Evolutionary conservation across 2,888 invertebrate genomes (phyloP), one percentile per base, ranked within the genome.

Genomic region (Galerucella nymphaeae): DNA sequence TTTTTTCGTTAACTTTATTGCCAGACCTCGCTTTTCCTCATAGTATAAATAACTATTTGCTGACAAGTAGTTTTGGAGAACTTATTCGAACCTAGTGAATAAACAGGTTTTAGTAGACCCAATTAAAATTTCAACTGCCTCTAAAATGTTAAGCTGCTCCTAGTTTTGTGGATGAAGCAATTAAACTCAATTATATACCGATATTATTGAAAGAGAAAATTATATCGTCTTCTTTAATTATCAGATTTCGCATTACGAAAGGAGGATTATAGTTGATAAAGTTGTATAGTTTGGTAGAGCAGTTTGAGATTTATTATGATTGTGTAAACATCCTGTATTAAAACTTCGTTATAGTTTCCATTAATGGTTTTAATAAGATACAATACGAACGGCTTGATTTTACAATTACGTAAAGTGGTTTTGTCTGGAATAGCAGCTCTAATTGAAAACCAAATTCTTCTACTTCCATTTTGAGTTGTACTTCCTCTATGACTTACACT

Each of bases 201-300:
- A 48, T 48, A 57, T 57, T 23, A 57, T 57, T 23, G 57, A 57
- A 57, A 20, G 57, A 57, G 57, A 38, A 57, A 23, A 57, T 57
- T 57, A 23, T 20, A 23, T 57, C 57, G 23, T 48, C 10, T 14
- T 13, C 57, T 20, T 57, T 20, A 57, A 30, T 38, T 38, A 57
- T 57, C 14, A 57, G 57, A 57, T 20, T 57, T 18, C 6, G 57
- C 14, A 20, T 57, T 57, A 14, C 57, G 57, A 38, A 20, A 13
- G 57, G 23, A 18, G 14, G 57, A 57, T 57, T 48, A 48, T n/a
- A 48, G 48, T 48, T 48, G n/a, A 48, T 48, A 48, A 16, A 48
- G 48, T 48, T n/a, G 48, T 45, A 48, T 48, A 48, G 48, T 48
- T 48, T 48, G n/a, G 48, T 3, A 48, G 48, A n/a, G 14, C 48